A percentile compares a stretch with the other conserved stretches of the same genome.
These are phyloP conservation scores for Coreoperca whiteheadi DNA, from an alignment of 2,113 vertebrate species.

Conservation along the genomic window DNA sequence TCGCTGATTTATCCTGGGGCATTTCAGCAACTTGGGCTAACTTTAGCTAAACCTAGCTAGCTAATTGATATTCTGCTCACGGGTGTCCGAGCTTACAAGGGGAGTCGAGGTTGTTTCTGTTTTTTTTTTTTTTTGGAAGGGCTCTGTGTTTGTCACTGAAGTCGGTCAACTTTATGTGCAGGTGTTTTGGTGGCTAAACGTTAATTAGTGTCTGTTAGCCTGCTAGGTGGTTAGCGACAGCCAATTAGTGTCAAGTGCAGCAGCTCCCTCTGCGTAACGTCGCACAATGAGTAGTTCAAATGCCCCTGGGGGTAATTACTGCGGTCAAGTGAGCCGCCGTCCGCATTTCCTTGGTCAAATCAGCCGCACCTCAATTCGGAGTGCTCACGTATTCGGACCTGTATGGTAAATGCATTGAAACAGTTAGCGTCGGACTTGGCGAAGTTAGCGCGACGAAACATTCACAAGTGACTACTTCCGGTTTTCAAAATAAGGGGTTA, in stretches of 20 bases:
- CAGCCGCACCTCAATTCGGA: too few species aligned
- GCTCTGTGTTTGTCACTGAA: not conserved
- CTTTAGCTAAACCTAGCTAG: constrained; percentile 52
- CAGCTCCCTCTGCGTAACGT: not conserved
- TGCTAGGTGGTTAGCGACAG: constrained; percentile 19
- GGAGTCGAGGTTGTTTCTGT: not conserved
- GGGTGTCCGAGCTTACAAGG: not conserved
- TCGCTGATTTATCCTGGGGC: constrained; percentile 1
- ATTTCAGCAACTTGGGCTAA: constrained; percentile 39
- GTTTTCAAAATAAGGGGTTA: too few species aligned
- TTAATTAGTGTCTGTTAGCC: not conserved
- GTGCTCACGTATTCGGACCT: too few species aligned
- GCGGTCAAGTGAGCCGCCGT: too few species aligned
- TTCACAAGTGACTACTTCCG: too few species aligned
- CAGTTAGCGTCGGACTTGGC: too few species aligned
- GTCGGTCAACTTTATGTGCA: not conserved
- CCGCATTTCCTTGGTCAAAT: too few species aligned
- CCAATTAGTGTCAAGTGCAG: constrained; percentile 49
- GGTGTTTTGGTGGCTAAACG: not conserved
- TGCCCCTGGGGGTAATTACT: not conserved
- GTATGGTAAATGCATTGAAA: too few species aligned
- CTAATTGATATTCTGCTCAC: constrained; percentile 64
- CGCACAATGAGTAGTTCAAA: constrained; percentile 25
- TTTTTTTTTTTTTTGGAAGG: too few species aligned
- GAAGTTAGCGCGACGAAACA: too few species aligned